Evolutionary conservation across 1,140 invertebrate genomes (phyloP).

Genomic region (Holcopasites calliopsidis): DNA sequence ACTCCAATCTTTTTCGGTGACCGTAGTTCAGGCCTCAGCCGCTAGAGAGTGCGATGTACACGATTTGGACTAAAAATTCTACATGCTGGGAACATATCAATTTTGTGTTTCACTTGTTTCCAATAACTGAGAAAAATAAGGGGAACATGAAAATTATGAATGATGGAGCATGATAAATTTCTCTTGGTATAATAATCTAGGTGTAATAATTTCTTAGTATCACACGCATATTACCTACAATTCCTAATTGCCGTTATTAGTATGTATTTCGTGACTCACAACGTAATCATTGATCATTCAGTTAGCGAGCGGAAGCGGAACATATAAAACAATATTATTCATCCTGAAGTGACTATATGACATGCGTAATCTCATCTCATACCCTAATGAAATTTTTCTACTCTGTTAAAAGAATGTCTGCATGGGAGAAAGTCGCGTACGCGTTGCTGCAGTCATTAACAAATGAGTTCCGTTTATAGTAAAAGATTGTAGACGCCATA

Average conservation of each 20-base stretch:
- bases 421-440: not conserved
- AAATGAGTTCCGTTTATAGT: not conserved
- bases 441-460: not conserved
- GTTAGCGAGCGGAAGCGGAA: slow-evolving; percentile 9
- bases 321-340: not conserved
- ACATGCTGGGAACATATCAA: not conserved
- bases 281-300: slow-evolving; percentile 6
- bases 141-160: too few species aligned
- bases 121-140: not conserved
- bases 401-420: too few species aligned
- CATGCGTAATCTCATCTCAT: too few species aligned
- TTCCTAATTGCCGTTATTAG: not conserved
- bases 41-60: slow-evolving; percentile 30
- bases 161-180: too few species aligned
- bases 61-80: not conserved
- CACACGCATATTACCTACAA: not conserved
- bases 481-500: slow-evolving; percentile 24
- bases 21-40: not conserved
- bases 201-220: not conserved
- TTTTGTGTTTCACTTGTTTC: not conserved
- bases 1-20: not conserved
- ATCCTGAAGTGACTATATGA: not conserved
- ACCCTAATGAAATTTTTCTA: too few species aligned
- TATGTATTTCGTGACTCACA: slow-evolving; percentile 14
- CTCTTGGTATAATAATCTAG: too few species aligned